Percentiles rank a stretch among this genome's conserved stretches.
Evolutionary conservation across 2,113 vertebrate species (phyloP).

Genomic region (Pao palembangensis): DNA sequence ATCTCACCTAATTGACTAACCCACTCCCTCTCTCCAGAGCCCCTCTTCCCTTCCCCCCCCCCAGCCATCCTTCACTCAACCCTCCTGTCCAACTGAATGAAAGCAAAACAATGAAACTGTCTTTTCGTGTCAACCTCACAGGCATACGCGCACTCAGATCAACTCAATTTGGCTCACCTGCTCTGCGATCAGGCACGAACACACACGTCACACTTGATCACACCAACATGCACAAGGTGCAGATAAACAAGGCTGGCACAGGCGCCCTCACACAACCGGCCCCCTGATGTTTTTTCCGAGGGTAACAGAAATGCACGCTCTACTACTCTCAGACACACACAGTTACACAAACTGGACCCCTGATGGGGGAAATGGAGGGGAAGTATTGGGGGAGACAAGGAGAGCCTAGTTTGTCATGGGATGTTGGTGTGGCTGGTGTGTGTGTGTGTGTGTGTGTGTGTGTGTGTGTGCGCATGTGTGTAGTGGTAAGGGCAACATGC

Average conservation of each 20-base stretch:
- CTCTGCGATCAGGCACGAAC: slow-evolving; percentile 58
- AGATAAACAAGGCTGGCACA: slow-evolving; percentile 55
- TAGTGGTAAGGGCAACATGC: slow-evolving; percentile 52
- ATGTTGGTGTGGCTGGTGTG: slow-evolving; percentile 61
- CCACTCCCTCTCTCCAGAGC: slow-evolving; percentile 43
- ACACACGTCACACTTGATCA: slow-evolving; percentile 63
- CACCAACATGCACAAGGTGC: slow-evolving; percentile 50
- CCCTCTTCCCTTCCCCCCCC: slow-evolving; percentile 31
- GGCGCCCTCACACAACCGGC: slow-evolving; percentile 29
- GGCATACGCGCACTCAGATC: background rate
- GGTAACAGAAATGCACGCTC: slow-evolving; percentile 55
- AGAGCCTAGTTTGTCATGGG: slow-evolving; percentile 63
- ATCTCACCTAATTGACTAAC: slow-evolving; percentile 97
- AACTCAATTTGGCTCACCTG: slow-evolving; percentile 29
- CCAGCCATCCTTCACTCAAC: slow-evolving; percentile 39
- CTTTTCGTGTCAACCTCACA: slow-evolving; percentile 44
- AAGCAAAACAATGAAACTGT: slow-evolving; percentile 54
- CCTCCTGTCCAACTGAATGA: slow-evolving; percentile 42
- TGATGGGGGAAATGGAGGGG: slow-evolving; percentile 69
- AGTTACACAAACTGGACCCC: slow-evolving; percentile 56
- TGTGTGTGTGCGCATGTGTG: slow-evolving; percentile 22
- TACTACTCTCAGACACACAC: slow-evolving; percentile 48
- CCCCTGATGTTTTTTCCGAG: slow-evolving; percentile 52
- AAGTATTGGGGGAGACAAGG: slow-evolving; percentile 60
- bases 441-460: slow-evolving; percentile 17